These are phyloP conservation scores for Epinotia nisella DNA, from an alignment of 2,888 invertebrate genomes.

Conservation along the genomic window DNA sequence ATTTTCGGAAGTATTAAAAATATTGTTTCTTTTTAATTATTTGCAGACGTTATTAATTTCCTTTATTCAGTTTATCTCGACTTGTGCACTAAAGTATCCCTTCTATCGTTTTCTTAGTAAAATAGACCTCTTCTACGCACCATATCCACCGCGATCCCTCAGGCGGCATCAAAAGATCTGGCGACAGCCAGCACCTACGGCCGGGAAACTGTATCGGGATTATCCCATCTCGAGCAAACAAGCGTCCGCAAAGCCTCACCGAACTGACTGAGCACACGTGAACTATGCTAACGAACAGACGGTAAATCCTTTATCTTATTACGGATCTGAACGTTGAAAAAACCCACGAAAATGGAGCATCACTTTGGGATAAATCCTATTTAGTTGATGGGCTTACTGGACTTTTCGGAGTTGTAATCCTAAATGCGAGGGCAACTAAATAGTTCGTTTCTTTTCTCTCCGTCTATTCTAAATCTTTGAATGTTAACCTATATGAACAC, in stretches of 20 bases:
- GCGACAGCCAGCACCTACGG: conserved; percentile 57
- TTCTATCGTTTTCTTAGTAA: background rate
- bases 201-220: conserved; percentile 71
- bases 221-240: conserved; percentile 77
- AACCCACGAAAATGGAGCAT: conserved; percentile 51
- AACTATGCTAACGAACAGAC: conserved; percentile 80
- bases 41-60: background rate
- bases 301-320: conserved; percentile 83
- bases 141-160: conserved; percentile 56
- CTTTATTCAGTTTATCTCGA: background rate
- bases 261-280: conserved; percentile 64
- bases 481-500: background rate
- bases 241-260: conserved; percentile 67
- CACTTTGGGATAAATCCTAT: conserved; percentile 53
- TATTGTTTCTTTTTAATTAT: background rate
- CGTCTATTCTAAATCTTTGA: background rate
- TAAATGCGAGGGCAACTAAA: background rate
- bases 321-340: conserved; percentile 61
- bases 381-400: conserved; percentile 48
- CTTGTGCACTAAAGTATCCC: background rate
- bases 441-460: background rate
- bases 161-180: conserved; percentile 65
- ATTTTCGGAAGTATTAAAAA: too few species aligned
- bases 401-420: conserved; percentile 12
- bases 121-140: background rate